Evolutionary conservation across 2,113 vertebrate genomes (phyloP), one percentile per base, ranked within the genome.

Genomic region (Spheniscus mendiculus): DNA sequence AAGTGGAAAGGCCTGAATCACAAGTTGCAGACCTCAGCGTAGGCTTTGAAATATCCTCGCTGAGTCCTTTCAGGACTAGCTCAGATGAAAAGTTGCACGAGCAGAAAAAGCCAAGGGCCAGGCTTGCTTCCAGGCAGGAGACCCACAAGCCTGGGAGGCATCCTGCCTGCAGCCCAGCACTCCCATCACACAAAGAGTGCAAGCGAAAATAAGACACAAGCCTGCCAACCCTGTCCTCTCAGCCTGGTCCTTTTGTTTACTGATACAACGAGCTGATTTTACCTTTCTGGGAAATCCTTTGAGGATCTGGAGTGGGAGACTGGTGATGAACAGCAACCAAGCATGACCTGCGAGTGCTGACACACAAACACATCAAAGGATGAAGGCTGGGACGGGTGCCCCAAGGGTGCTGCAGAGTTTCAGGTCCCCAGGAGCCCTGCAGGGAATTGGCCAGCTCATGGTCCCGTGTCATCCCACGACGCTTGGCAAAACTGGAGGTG

Each of bases 151-250:
- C 56, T 32, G 62, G 29, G 44, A 91, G n/a, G 32, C 16, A 29
- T 16, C 40, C 87, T 74, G 65, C 49, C 62, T 38, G 20, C 77
- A 87, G 38, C 45, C 55, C 69, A 56, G 82, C 45, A 20, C 11
- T 42, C 49, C 25, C 44, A 30, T 61, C 38, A 17, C 71, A 65
- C 0, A 0, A 50, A 61, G 34, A 1, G 0, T 42, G 58, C 34
- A 22, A 80, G 45, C 0, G 1, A 36, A 83, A 89, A 36, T 27
- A 52, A 0, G 4, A 17, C 58, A 27, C 4, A 2, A n/a, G 16
- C 67, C 62, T 73, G 67, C 23, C 85, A 76, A 2, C 34, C 40
- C 42, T 38, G 15, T 83, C 36, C 23, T 83, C 66, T 69, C 69
- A 88, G 40, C 56, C 36, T 85, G 34, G 20, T 76, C 70, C 83